Base-by-base conservation (phyloP, 2,888 invertebrate genomes). In the Cephus rjabovi region DNA sequence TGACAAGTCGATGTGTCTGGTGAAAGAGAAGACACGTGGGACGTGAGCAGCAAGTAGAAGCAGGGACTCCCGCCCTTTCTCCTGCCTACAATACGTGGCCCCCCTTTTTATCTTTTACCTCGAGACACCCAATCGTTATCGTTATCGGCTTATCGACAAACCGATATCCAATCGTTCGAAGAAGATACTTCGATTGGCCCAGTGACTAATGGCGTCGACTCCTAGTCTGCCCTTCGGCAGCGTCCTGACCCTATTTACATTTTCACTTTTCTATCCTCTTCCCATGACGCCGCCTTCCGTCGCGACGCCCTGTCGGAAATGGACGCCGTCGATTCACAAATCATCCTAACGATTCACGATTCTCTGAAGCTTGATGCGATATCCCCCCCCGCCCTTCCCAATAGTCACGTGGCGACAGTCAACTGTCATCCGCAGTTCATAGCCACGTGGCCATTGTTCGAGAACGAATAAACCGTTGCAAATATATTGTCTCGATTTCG, bases 361-460 rank as follows among this genome's bases (percentile, higher is more conserved):
- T 71, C 33, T 71, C 71, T 23, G 71, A 71, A 34, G 1, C 71
- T 34, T 1, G 23, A 56, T 56, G 56, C 56, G 56, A 56, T 56
- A 56, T 23, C 23, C 1, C 1, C 3, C 15, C 73, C 35, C 73
- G 31, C 3, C 4, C 12, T 23, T 11, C 35, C 69, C 9, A 40
- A 23, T 31, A 37, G 77, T 75, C 79, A 75, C 77, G 79, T 76
- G 77, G 75, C 77, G 75, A 75, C 77, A 82, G 82, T 82, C 80
- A 82, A 81, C 82, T 82, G 82, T 82, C 82, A 82, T 82, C 79
- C 79, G 76, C 81, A 80, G 81, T 56, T 56, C 23, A 9, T 23
- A 56, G 56, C 56, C 56, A 23, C 56, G 56, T 56, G 56, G 56
- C 56, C 23, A 56, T 56, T 56, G 23, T 56, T 56, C 23, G 2